phyloP scores from a whole-genome alignment of 2,797 vertebrate species.

The Helostoma temminkii region DNA sequence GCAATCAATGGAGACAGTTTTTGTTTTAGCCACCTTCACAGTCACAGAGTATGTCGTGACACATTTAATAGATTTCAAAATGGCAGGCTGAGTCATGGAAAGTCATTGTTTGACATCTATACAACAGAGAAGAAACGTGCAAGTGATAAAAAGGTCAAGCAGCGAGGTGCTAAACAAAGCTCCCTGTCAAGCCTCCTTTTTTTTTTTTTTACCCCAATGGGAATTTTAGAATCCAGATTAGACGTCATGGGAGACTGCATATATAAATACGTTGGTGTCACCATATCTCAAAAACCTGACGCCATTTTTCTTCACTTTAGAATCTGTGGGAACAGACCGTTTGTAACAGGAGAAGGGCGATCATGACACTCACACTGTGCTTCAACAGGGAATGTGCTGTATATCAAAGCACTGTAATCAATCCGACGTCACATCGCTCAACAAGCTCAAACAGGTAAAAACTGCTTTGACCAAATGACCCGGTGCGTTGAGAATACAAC shows the following conservation, averaged over 20 bases:
- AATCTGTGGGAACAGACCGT: slow-evolving; percentile 72
- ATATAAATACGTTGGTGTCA: slow-evolving; percentile 70
- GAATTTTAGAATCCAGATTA: slow-evolving; percentile 56
- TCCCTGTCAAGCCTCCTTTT: neutral
- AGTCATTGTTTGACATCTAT: neutral
- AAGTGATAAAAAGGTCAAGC: slow-evolving; percentile 5
- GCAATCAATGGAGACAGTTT: slow-evolving; percentile 70
- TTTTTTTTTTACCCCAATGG: slow-evolving; percentile 31
- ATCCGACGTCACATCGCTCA: slow-evolving; percentile 45
- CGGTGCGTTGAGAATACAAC: neutral
- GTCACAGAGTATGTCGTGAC: slow-evolving; percentile 37
- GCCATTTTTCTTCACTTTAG: slow-evolving; percentile 47
- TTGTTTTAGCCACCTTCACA: slow-evolving; percentile 44
- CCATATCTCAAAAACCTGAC: slow-evolving; percentile 33
- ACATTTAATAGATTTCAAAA: slow-evolving; percentile 29
- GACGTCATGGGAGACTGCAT: slow-evolving; percentile 82
- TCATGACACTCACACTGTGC: slow-evolving; percentile 57
- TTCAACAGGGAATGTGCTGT: slow-evolving; percentile 58
- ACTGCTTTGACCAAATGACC: slow-evolving; percentile 26
- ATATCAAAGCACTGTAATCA: slow-evolving; percentile 47
- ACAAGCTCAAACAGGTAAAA: slow-evolving; percentile 71
- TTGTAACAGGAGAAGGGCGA: slow-evolving; percentile 74
- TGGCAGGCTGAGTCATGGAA: slow-evolving; percentile 3
- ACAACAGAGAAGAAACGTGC: slow-evolving; percentile 2
- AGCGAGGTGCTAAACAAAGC: neutral